Evolutionary conservation across 2,113 vertebrate species (phyloP).

Genomic region (Chaetodon auriga): DNA sequence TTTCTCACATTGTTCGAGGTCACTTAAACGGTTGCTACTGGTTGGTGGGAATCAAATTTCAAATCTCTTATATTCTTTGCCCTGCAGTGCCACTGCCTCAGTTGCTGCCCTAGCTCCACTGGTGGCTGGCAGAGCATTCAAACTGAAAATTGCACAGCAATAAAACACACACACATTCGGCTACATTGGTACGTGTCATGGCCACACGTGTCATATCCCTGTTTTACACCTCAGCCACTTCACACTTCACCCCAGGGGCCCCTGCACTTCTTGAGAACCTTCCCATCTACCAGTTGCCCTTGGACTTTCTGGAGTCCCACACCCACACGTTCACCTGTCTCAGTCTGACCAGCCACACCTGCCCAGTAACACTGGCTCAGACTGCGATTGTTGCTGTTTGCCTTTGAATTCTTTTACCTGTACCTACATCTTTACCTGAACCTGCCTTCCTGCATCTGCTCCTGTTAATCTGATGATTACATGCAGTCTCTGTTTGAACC

Average conservation of each 20-base stretch:
- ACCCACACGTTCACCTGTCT: background rate
- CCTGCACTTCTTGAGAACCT: constrained; percentile 10
- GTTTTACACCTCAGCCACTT: constrained; percentile 5
- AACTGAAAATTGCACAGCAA: background rate
- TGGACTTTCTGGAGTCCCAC: background rate
- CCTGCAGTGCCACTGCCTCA: constrained; percentile 7
- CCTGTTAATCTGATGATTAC: background rate
- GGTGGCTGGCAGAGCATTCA: background rate
- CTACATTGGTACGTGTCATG: background rate
- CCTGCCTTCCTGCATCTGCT: background rate
- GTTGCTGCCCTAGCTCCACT: background rate
- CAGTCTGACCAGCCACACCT: background rate
- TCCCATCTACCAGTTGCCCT: background rate
- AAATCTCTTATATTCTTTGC: background rate
- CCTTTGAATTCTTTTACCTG: background rate
- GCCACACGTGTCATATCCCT: background rate
- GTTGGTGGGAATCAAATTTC: background rate
- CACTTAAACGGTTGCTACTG: background rate
- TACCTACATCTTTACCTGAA: background rate
- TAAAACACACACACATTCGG: background rate
- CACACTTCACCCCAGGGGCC: background rate
- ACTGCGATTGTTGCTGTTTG: background rate
- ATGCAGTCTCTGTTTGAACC: background rate
- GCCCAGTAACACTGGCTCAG: background rate
- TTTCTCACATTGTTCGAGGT: constrained; percentile 11